phyloP scores from a whole-genome alignment of 2,888 invertebrate species.

The Chaetoderma sp. region DNA sequence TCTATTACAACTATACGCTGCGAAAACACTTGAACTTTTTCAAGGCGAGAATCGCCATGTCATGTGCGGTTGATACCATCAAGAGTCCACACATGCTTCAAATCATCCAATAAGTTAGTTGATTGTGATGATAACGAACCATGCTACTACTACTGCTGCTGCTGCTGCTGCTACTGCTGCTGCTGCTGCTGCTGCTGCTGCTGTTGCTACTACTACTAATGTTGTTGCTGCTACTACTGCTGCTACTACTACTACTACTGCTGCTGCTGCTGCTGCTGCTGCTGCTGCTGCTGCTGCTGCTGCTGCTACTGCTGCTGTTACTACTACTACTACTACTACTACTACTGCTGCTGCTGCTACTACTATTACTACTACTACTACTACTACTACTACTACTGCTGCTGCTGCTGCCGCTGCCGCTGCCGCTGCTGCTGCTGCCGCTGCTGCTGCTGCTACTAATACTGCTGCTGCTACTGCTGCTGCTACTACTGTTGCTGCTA shows the following conservation, averaged over 20 bases:
- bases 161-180: not conserved
- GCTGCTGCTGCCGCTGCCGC: no score
- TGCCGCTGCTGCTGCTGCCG: slow-evolving; percentile 2
- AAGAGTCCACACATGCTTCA: no score
- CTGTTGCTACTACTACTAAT: not conserved
- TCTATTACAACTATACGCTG: no score
- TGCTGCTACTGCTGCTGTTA: not conserved
- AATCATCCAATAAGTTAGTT: no score
- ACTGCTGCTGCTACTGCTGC: no score
- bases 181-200: slow-evolving; percentile 6
- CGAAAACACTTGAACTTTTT: no score
- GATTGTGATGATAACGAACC: not conserved
- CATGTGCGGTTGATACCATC: no score
- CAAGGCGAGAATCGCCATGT: no score
- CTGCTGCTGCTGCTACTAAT: no score
- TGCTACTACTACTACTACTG: not conserved
- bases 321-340: not conserved
- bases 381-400: not conserved
- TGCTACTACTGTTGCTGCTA: not conserved
- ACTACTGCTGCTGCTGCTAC: not conserved
- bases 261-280: not conserved
- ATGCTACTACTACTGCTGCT: slow-evolving; percentile 1
- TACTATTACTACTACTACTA: not conserved
- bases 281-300: not conserved
- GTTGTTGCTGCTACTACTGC: not conserved